Conservation (phyloP, 2,113 vertebrate species). For the Prunella fulvescens region DNA sequence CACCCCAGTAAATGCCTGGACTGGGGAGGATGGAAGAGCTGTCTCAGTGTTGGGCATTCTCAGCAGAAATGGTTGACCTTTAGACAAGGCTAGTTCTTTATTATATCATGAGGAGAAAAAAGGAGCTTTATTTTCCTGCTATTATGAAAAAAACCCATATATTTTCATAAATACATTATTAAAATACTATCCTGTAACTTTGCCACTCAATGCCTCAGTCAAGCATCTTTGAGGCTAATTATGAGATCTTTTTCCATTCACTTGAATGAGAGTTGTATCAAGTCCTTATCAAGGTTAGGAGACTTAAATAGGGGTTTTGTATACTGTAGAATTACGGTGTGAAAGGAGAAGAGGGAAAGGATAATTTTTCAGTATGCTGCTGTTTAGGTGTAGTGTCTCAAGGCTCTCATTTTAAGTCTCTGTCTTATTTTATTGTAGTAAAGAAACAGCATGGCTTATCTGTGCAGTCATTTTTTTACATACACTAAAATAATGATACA, state of each 20-base stretch:
- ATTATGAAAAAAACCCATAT: neutral
- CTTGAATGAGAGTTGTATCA: neutral
- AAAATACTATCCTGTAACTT: neutral
- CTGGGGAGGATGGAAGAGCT: neutral
- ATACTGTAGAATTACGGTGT: neutral
- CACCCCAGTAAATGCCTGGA: neutral
- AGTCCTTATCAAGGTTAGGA: slow-evolving; percentile 28
- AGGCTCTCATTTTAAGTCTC: neutral
- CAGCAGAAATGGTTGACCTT: neutral
- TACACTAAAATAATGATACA: neutral
- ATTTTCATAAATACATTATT: neutral
- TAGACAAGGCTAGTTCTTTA: neutral
- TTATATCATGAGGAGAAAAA: neutral
- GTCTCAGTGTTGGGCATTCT: neutral
- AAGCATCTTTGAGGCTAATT: neutral
- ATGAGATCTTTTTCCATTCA: slow-evolving; percentile 8
- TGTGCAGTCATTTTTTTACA: neutral
- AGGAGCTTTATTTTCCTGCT: neutral
- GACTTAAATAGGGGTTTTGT: slow-evolving; percentile 24
- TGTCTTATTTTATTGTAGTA: neutral
- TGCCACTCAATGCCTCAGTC: neutral
- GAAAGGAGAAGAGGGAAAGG: slow-evolving; percentile 14
- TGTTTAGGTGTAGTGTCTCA: neutral
- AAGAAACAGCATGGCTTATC: neutral
- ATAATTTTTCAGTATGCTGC: neutral